Percentiles rank a stretch among this genome's conserved stretches.
Conservation (phyloP, 2,888 invertebrate genomes). For the Dasypolia templi region DNA sequence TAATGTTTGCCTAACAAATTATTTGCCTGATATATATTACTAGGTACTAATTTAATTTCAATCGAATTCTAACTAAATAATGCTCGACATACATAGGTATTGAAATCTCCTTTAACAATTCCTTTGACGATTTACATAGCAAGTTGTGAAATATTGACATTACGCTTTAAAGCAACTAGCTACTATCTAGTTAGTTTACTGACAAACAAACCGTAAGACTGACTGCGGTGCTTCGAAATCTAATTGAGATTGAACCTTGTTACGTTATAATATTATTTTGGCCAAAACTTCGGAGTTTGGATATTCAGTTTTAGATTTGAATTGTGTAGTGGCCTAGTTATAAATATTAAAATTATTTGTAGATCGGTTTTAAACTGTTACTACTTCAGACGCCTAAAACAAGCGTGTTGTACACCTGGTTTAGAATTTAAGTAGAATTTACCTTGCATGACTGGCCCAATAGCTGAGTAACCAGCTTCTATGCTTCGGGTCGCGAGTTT, state of each 20-base stretch:
- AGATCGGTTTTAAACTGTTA: not conserved
- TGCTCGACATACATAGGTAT: not conserved
- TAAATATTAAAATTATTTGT: not conserved
- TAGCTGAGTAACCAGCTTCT: not conserved
- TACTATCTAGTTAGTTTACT: constrained; percentile 9
- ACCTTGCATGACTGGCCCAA: not conserved
- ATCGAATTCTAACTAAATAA: no score
- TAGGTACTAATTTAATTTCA: no score
- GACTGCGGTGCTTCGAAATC: constrained; percentile 13
- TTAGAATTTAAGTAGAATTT: not conserved
- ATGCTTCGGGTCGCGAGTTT: not conserved
- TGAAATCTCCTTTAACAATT: not conserved
- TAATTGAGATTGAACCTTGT: constrained; percentile 34
- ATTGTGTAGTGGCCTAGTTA: not conserved
- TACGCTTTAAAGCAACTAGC: not conserved
- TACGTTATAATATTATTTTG: constrained; percentile 17
- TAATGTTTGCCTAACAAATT: no score
- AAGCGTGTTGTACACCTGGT: not conserved
- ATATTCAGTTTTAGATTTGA: constrained; percentile 2
- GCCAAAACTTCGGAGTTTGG: not conserved
- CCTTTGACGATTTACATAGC: constrained; percentile 2
- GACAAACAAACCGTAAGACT: constrained; percentile 16
- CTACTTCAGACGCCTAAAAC: not conserved
- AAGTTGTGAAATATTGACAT: constrained; percentile 21
- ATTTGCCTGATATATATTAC: no score